Evolutionary conservation across 2,888 invertebrate species (phyloP).

Genomic region (Erebia aethiops): DNA sequence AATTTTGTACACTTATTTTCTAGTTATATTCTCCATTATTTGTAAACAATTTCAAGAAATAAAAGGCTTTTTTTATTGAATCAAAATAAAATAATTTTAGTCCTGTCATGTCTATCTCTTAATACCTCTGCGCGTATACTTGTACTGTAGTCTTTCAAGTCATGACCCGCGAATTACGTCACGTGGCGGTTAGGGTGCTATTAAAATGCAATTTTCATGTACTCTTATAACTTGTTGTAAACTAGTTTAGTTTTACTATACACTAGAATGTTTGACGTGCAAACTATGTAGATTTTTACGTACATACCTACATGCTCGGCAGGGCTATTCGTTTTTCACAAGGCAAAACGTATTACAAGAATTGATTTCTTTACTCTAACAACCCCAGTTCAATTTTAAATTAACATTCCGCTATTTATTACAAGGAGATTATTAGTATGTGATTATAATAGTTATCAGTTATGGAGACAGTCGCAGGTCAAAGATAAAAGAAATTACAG

Average conservation of each 20-base stretch:
- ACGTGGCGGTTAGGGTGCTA: conserved; percentile 50
- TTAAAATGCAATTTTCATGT: conserved; percentile 72
- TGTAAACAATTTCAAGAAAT: no score
- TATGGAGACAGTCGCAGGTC: background rate
- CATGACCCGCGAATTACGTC: conserved; percentile 53
- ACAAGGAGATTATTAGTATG: no score
- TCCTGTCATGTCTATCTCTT: conserved; percentile 45
- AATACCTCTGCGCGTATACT: conserved; percentile 35
- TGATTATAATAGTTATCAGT: no score
- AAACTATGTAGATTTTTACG: conserved; percentile 1
- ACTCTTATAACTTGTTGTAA: conserved; percentile 47
- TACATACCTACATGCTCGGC: background rate
- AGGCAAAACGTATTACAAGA: background rate
- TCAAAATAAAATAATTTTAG: background rate
- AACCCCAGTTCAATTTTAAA: no score
- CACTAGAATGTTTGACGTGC: conserved; percentile 12
- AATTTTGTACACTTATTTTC: no score
- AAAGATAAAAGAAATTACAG: background rate
- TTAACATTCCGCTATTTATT: no score
- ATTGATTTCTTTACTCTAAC: no score
- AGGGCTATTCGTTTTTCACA: background rate
- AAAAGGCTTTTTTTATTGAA: no score
- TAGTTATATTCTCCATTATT: no score
- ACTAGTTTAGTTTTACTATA: conserved; percentile 39
- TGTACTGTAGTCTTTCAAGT: conserved; percentile 43